Evolutionary conservation across 92 coral and sea anemone species (phyloP).

Genomic region (Virgularia gustaviana): DNA sequence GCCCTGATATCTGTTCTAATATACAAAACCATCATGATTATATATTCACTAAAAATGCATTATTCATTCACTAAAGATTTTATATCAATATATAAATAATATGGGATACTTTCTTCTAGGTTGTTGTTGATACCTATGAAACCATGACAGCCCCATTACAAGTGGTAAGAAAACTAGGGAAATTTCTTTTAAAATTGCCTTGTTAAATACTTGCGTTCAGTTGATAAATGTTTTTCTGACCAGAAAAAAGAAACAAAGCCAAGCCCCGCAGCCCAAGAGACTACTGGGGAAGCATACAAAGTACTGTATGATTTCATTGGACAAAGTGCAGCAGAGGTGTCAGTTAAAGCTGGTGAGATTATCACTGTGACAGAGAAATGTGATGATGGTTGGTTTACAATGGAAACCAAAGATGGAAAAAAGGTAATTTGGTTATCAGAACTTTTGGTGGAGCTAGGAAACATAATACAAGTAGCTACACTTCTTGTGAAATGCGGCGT

Average conservation of each 20-base stretch:
- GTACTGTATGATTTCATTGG: conserved; percentile 18
- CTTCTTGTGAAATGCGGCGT: no score
- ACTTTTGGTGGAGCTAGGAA: no score
- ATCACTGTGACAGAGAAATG: conserved; percentile 29
- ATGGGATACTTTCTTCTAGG: conserved; percentile 23
- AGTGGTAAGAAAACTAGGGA: not conserved
- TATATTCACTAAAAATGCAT: not conserved
- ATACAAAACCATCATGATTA: no score
- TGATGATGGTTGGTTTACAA: conserved; percentile 37
- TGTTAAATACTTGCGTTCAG: not conserved
- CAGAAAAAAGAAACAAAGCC: no score
- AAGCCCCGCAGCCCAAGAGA: no score
- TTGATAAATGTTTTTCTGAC: no score
- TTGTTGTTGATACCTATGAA: conserved; percentile 26
- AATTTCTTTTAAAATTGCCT: not conserved
- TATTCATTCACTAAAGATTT: no score
- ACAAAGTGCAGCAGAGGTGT: conserved; percentile 8
- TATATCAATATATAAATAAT: no score
- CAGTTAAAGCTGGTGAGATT: conserved; percentile 30
- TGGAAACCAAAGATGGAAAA: conserved; percentile 26
- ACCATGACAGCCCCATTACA: conserved; percentile 11
- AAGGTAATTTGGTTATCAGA: conserved; percentile 7
- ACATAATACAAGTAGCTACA: no score
- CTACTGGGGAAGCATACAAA: conserved; percentile 19
- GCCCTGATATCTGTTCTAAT: no score